Evolutionary conservation across 2,113 vertebrate species (phyloP), one percentile per base, ranked within the genome.

Genomic region (Aphyosemion australe): DNA sequence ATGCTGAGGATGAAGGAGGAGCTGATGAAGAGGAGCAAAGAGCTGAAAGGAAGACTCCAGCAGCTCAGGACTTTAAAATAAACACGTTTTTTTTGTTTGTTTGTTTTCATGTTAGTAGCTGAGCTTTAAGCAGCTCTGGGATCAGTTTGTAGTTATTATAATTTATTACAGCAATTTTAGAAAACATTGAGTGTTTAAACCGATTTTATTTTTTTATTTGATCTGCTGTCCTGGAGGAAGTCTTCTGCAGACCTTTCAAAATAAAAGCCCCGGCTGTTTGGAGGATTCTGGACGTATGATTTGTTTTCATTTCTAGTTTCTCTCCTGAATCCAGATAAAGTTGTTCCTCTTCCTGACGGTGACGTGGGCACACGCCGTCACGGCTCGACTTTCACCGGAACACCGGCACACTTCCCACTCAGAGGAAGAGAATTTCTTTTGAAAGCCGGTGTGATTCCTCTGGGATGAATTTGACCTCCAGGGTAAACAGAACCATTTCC

Each of bases 1-100:
- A 93, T 98, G 69, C 60, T 92, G 0, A 84, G 87, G 1, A 90
- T 72, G 60, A 95, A 94, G 79, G 95, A 96, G 1, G 91, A 92
- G 63, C 89, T 96, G 84, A 92, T 92, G 83, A 89, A 80, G 66
- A 92, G 93, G 68, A 93, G 90, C 19, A 92, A 94, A 0, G 58
- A 73, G 72, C 77, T 86, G 53, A 55, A 15, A 11, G 70, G 13
- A 31, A 53, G 71, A 31, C 77, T 83, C 72, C 6, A 76, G 74
- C 53, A 65, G 54, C 77, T 86, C 16, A 63, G 64, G 73, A 80
- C 73, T 58, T 46, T 26, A 2, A 26, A 26, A 26, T 26, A 26
- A 26, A 26, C 26, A 2, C 3, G 26, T 26, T 26, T 26, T 26
- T 2, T 26, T 26, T 26, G 26, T 26, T 26, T 26, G 26, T 26